Conservation (phyloP, 2,888 invertebrate genomes). For the Rugalucina vietnamica region DNA sequence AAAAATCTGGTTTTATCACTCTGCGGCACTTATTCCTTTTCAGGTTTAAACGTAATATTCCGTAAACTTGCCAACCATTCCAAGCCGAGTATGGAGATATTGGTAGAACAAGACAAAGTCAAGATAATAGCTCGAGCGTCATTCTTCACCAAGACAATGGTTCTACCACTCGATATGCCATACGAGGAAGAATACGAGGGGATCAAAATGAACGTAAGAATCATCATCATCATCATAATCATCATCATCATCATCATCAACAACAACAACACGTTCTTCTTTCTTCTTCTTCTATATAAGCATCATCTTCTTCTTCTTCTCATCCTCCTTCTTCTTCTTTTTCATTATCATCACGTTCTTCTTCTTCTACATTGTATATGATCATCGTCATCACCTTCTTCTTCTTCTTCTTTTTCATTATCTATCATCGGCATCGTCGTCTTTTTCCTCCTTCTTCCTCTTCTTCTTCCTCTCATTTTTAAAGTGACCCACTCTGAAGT, state of each 20-base stretch:
- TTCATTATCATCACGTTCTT: too few relatives aligned
- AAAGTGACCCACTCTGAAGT: too few relatives aligned
- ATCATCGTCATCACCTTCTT: too few relatives aligned
- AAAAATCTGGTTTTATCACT: too few relatives aligned
- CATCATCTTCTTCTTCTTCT: not conserved
- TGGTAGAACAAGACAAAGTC: conserved; percentile 58
- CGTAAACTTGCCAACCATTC: conserved; percentile 65
- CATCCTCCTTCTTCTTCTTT: too few relatives aligned
- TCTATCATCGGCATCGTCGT: too few relatives aligned
- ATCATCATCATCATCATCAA: not conserved
- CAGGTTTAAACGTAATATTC: conserved; percentile 68
- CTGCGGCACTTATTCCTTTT: conserved; percentile 1
- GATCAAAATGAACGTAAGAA: conserved; percentile 69
- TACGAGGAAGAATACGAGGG: conserved; percentile 67
- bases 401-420: too few relatives aligned
- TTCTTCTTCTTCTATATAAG: not conserved
- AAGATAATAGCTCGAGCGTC: conserved; percentile 65
- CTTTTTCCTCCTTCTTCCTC: too few relatives aligned
- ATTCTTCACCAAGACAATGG: conserved; percentile 66
- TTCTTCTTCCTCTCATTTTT: too few relatives aligned
- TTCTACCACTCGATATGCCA: conserved; percentile 61
- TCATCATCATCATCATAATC: not conserved
- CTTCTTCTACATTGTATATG: too few relatives aligned
- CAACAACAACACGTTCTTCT: not conserved
- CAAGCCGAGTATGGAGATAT: not conserved